phyloP scores from a whole-genome alignment of 2,888 invertebrate genomes.

The Pyrrhosoma nymphula region DNA sequence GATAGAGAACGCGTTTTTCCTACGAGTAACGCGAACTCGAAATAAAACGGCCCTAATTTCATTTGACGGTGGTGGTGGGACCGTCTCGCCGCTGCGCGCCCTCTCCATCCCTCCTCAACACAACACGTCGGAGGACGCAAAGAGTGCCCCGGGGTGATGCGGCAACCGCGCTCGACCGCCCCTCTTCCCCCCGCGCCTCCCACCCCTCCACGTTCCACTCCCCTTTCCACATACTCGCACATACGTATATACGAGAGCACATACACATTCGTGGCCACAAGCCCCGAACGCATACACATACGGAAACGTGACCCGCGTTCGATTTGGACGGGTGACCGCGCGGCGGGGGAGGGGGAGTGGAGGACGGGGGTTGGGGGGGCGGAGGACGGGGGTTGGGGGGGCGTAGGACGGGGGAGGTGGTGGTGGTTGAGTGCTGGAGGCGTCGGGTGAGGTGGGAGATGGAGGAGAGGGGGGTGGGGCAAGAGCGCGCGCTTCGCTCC shows the following conservation, averaged over 20 bases:
- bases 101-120: neutral
- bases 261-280: neutral
- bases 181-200: neutral
- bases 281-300: neutral
- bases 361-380: neutral
- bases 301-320: conserved; percentile 50
- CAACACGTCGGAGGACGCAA: neutral
- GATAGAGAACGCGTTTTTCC: too few species aligned
- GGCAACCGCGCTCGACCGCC: neutral
- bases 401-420: neutral
- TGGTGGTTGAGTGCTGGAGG: neutral
- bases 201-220: neutral
- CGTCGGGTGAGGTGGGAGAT: neutral
- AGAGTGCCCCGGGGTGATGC: conserved; percentile 21
- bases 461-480: neutral
- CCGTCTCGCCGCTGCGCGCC: too few species aligned
- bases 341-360: neutral
- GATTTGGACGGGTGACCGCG: conserved; percentile 56
- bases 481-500: neutral
- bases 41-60: too few species aligned
- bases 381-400: conserved; percentile 17
- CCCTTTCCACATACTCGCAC: neutral
- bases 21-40: too few species aligned
- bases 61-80: too few species aligned
- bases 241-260: neutral